Percentiles rank a stretch among this genome's conserved stretches.
These are phyloP conservation scores for Platalea minor DNA, from an alignment of 2,797 vertebrate species.

Conservation along the genomic window DNA sequence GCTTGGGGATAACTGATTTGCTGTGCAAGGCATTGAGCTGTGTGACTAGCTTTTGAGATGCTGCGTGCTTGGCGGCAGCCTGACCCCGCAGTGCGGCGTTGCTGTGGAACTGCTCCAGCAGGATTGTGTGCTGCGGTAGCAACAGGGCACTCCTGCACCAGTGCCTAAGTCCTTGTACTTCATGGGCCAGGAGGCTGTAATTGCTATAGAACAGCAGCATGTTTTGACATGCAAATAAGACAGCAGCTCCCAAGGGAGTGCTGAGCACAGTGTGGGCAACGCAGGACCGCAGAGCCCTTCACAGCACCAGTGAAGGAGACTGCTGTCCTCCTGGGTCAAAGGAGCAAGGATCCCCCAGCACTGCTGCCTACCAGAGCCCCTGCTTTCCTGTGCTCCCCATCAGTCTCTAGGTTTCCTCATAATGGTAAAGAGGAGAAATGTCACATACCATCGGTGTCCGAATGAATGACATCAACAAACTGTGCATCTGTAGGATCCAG, in stretches of 20 bases:
- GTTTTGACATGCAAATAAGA: background rate
- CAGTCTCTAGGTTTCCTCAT: no score
- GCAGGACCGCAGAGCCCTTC: background rate
- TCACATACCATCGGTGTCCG: conserved; percentile 84
- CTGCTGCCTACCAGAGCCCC: background rate
- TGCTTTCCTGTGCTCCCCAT: accelerated
- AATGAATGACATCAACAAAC: conserved; percentile 96
- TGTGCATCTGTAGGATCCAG: conserved; percentile 88
- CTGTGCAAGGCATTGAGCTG: background rate
- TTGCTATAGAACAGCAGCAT: background rate
- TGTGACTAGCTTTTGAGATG: background rate
- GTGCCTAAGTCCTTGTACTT: background rate
- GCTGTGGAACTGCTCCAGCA: background rate
- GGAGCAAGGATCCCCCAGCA: background rate
- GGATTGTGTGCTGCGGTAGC: background rate
- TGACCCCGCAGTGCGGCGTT: accelerated
- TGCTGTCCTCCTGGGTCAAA: background rate
- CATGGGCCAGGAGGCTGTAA: accelerated
- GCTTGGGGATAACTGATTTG: background rate
- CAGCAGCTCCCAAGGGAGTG: background rate
- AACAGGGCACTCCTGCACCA: background rate
- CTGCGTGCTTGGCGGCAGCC: accelerated
- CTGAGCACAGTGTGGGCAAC: background rate
- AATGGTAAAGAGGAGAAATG: background rate
- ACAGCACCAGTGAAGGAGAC: background rate